Evolutionary conservation across 2,888 invertebrate species (phyloP), one percentile per base, ranked within the genome.

Genomic region (Drosophila cracens): DNA sequence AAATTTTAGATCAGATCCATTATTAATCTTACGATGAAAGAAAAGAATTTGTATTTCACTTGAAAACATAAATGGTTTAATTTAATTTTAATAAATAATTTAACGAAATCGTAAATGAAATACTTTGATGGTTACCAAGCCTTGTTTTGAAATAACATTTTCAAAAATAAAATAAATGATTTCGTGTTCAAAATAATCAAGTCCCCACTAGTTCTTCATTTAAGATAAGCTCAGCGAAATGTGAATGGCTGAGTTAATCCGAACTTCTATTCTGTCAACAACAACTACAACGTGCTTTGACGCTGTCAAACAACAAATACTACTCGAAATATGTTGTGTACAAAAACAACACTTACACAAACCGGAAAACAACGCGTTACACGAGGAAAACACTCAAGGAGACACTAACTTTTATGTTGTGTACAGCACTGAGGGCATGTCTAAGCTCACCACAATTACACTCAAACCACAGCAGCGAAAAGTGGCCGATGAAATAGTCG

Each of bases 401-500:
- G 7, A n/a, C 6, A 31, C 36, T 36, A 21, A 46, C 33, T 53
- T 53, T 21, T 11, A 16, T 52, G 31, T 33, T n/a, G 27, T 6
- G n/a, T 13, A 4, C 4, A 34, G n/a, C 2, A 74, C 25, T 31
- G 21, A 13, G 25, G 21, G n/a, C 25, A 43, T 52, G 36, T 29
- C 13, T 10, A 38, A 40, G 54, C 40, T 4, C 43, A 10, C 36
- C 21, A 13, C 27, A 43, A 34, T 5, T 2, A 25, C 48, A 49
- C 54, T 75, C 18, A 67, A 31, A 18, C 13, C 46, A n/a, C 29
- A 34, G 11, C 79, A 84, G 60, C 76, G 73, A n/a, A n/a, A 31
- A 18, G 21, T 81, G 64, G 64, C 76, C 27, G 49, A 78, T 29
- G 21, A 21, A 6, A 27, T 83, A 7, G 51, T 77, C 6, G 36